Percentiles rank a stretch among this genome's conserved stretches.
These are phyloP conservation scores for Spinus olivaceus DNA, from an alignment of 2,797 vertebrate species.

Conservation along the genomic window DNA sequence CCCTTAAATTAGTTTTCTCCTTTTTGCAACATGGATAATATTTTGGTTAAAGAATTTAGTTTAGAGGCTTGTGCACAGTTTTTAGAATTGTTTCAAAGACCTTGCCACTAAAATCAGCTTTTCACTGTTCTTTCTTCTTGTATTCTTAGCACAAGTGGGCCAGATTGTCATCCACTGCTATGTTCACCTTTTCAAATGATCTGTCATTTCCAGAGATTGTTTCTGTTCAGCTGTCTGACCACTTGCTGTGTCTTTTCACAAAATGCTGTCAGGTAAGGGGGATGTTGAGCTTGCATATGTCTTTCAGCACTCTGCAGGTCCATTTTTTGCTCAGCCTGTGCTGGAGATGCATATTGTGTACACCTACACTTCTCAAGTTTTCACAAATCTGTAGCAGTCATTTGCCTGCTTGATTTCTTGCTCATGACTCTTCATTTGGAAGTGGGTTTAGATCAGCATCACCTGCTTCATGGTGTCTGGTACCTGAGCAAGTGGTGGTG, in stretches of 20 bases:
- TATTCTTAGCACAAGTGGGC: not conserved
- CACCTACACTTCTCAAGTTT: not conserved
- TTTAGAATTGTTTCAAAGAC: not conserved
- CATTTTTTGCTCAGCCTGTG: not conserved
- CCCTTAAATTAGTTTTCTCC: not conserved
- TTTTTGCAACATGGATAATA: not conserved
- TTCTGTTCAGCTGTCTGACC: not conserved
- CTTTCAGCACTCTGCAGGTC: not conserved
- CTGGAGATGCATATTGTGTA: not conserved
- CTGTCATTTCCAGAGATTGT: not conserved
- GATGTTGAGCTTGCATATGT: not conserved
- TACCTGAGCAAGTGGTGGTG: not conserved
- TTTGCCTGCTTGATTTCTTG: slow-evolving; percentile 7
- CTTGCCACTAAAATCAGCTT: not conserved
- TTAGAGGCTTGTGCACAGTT: not conserved
- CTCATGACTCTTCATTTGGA: not conserved
- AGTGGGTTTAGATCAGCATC: not conserved
- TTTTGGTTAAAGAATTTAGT: not conserved
- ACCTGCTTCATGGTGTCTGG: not conserved
- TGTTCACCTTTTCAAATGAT: not conserved
- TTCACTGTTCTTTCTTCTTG: not conserved
- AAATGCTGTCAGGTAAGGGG: not conserved
- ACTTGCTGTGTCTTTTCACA: not conserved
- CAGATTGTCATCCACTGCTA: not conserved
- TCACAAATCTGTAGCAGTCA: not conserved